Conservation (phyloP, 2,797 vertebrate species). For the Brachyrhaphis roseni region DNA sequence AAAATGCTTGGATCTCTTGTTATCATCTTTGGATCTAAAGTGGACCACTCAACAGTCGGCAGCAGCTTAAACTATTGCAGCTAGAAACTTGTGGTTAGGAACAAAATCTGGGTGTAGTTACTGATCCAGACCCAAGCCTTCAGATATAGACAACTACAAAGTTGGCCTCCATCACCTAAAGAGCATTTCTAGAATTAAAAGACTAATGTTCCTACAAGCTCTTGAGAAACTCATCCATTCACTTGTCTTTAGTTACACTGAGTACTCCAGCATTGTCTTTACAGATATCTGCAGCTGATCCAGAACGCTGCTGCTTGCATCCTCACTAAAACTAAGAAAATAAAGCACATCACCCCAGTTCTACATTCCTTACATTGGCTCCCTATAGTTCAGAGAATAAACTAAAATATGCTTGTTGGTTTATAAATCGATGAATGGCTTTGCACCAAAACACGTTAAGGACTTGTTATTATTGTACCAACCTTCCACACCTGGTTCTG, state of each 20-base stretch:
- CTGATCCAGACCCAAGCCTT: background rate
- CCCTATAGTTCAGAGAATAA: too few relatives aligned
- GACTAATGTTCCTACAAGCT: background rate
- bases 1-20: background rate
- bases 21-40: background rate
- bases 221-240: background rate
- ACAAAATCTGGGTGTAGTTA: background rate
- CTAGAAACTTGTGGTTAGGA: background rate
- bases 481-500: too few relatives aligned
- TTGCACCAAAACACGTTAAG: too few relatives aligned
- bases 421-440: too few relatives aligned
- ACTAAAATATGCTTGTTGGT: too few relatives aligned
- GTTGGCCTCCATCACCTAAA: background rate
- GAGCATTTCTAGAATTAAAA: background rate
- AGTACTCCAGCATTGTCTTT: background rate
- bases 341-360: too few relatives aligned
- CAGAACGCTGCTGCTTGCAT: background rate
- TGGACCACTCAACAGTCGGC: background rate
- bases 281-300: background rate
- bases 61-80: background rate
- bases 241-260: background rate
- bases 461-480: too few relatives aligned
- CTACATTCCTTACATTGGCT: too few relatives aligned
- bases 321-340: background rate
- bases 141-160: background rate